Conservation (phyloP, 1,140 invertebrate species). For the Probaryconus sp. region DNA sequence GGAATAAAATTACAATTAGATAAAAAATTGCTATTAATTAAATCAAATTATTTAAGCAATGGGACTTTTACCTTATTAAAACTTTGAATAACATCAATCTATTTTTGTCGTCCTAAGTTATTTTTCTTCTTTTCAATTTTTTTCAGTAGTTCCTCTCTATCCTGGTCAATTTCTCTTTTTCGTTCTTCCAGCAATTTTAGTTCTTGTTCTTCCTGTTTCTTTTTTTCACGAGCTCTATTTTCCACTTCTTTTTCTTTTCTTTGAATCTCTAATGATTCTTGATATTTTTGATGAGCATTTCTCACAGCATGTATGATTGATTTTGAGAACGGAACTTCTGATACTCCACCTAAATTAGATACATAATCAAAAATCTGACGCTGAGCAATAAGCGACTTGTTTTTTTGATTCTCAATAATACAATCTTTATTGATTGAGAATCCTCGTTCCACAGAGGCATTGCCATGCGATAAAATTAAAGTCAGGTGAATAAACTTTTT, state of each 20-base stretch:
- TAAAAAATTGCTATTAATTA: too few species aligned
- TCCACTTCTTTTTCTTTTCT: slow-evolving; percentile 12
- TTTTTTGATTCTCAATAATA: slow-evolving; percentile 50
- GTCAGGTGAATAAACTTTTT: slow-evolving; percentile 21
- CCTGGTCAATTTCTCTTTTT: slow-evolving; percentile 7
- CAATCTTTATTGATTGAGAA: slow-evolving; percentile 58
- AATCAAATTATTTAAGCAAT: too few species aligned
- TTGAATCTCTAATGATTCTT: slow-evolving; percentile 4
- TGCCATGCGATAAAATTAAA: slow-evolving; percentile 42
- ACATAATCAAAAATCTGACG: slow-evolving; percentile 45
- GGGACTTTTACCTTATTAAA: too few species aligned
- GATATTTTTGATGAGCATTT: slow-evolving; percentile 17
- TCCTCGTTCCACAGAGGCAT: slow-evolving; percentile 53
- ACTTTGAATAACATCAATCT: too few species aligned
- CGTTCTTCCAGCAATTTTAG: slow-evolving; percentile 7
- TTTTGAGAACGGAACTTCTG: slow-evolving; percentile 13
- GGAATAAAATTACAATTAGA: too few species aligned
- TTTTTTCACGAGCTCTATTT: not conserved
- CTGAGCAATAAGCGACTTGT: slow-evolving; percentile 49
- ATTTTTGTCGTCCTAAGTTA: too few species aligned
- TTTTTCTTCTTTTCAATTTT: slow-evolving; percentile 21
- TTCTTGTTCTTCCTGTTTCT: slow-evolving; percentile 2
- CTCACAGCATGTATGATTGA: slow-evolving; percentile 14
- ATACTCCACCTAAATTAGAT: not conserved
- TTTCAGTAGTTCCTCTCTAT: not conserved